Base-by-base conservation (phyloP, 2,888 invertebrate genomes). In the Drosophila peninsularis region DNA sequence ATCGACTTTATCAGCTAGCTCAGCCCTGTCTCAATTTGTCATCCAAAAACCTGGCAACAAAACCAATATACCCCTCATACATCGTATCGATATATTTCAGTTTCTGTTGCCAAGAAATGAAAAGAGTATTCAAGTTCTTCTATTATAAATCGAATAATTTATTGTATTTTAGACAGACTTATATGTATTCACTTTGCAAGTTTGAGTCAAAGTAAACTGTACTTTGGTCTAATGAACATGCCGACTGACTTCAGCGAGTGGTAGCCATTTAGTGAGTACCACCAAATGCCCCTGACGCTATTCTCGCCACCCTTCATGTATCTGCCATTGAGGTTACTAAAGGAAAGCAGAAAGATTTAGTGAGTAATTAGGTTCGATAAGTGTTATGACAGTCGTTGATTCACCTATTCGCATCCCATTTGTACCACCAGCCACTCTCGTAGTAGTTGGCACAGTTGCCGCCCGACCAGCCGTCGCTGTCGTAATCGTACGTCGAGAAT, bases 351-450 rank as follows among this genome's bases (percentile, higher is more conserved):
- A 55, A 19, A 24, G 19, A 34, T 17, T 37, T 30, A 32, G 7
- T 34, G 4, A 9, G 45, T 11, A 17, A 45, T 27, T 13, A 13
- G 19, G 1, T 9, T 9, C 10, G 3, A n/a, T 13, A 53, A 21
- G 17, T 0, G 17, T 0, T 9, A 27, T 6, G 7, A 27, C 9
- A 2, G n/a, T 27, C 11, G 0, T 32, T 41, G 9, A 39, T 50
- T 9, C 24, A 79, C 78, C 78, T 74, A 44, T 79, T 68, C 14
- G 66, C 34, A 37, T 64, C 42, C 27, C 30, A 65, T 13, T 61
- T 61, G 34, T 47, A 79, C 78, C 78, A 79, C 76, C 78, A 71
- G 0, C 65, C 79, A 24, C 79, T 74, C 21, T 49, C 49, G 7
- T 71, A 76, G 32, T 49, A 79, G 54, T 54, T 64, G 6, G 78